Conservation (phyloP, 2,797 vertebrate species). For the Paedocypris micromegethes region DNA sequence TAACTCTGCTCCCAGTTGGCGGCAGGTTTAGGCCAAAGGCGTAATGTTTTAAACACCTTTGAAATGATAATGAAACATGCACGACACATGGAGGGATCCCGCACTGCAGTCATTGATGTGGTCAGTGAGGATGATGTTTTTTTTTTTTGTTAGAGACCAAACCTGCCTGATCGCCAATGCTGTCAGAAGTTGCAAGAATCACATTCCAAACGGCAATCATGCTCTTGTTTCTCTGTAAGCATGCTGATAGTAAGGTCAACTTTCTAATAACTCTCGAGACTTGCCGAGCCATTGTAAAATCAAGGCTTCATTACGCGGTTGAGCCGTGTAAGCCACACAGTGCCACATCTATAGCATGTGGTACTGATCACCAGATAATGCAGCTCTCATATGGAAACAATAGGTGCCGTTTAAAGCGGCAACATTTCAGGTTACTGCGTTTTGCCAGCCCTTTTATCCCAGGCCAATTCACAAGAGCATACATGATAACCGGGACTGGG, state of each 20-base stretch:
- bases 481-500: slow-evolving; percentile 43
- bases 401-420: slow-evolving; percentile 50
- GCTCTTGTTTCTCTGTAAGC: slow-evolving; percentile 28
- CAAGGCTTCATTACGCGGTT: slow-evolving; percentile 51
- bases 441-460: slow-evolving; percentile 46
- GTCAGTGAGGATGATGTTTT: slow-evolving; percentile 28
- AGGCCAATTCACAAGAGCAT: slow-evolving; percentile 34
- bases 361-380: slow-evolving; percentile 53
- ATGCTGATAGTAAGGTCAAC: slow-evolving; percentile 44
- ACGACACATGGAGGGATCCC: slow-evolving; percentile 30
- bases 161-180: slow-evolving; percentile 43
- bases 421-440: slow-evolving; percentile 29
- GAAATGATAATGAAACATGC: slow-evolving; percentile 41
- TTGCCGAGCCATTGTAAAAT: too few species aligned
- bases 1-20: slow-evolving; percentile 36
- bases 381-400: slow-evolving; percentile 49
- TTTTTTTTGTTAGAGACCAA: slow-evolving; percentile 37
- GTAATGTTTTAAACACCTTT: slow-evolving; percentile 33
- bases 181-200: slow-evolving; percentile 43
- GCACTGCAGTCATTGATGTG: slow-evolving; percentile 28
- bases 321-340: slow-evolving; percentile 57
- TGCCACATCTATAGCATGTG: slow-evolving; percentile 54
- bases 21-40: slow-evolving; percentile 7
- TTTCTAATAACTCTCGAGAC: slow-evolving; percentile 29
- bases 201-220: slow-evolving; percentile 37